Evolutionary conservation across 2,888 invertebrate species (phyloP).

Genomic region (Emmelina monodactyla): DNA sequence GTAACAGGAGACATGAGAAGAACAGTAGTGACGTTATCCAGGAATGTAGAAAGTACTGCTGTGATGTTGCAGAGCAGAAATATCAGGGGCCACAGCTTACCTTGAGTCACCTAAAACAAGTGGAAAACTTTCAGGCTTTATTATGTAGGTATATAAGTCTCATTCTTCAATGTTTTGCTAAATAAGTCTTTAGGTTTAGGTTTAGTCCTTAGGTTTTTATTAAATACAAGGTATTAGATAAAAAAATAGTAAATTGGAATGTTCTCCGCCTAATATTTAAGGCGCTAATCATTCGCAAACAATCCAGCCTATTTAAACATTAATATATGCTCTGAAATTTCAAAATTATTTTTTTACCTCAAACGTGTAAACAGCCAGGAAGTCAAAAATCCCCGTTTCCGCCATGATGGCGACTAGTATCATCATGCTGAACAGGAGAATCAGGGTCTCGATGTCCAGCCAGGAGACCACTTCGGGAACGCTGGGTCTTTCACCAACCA

Average conservation of each 20-base stretch:
- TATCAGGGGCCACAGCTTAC: conserved; percentile 80
- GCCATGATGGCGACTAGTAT: conserved; percentile 81
- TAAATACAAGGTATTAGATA: too few species aligned
- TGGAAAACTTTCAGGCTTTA: too few species aligned
- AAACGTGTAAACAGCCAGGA: conserved; percentile 77
- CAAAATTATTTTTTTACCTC: conserved; percentile 52
- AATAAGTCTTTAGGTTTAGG: too few species aligned
- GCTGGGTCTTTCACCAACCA: conserved; percentile 76
- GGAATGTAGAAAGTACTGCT: conserved; percentile 74
- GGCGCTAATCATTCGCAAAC: too few species aligned
- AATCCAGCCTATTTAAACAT: too few species aligned
- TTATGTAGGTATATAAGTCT: too few species aligned
- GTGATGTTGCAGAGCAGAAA: conserved; percentile 77
- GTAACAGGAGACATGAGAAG: conserved; percentile 83
- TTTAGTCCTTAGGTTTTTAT: too few species aligned
- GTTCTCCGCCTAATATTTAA: too few species aligned
- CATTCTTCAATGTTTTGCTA: too few species aligned
- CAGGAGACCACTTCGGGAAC: conserved; percentile 78
- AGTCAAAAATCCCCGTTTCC: conserved; percentile 87
- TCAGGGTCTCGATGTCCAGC: conserved; percentile 80
- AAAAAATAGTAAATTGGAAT: too few species aligned
- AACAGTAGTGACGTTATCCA: conserved; percentile 86
- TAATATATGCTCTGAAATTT: too few species aligned
- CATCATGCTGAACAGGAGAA: conserved; percentile 87
- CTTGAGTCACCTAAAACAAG: conserved; percentile 70